Evolutionary conservation across 2,888 invertebrate genomes (phyloP).

Genomic region (Epinotia ramella): DNA sequence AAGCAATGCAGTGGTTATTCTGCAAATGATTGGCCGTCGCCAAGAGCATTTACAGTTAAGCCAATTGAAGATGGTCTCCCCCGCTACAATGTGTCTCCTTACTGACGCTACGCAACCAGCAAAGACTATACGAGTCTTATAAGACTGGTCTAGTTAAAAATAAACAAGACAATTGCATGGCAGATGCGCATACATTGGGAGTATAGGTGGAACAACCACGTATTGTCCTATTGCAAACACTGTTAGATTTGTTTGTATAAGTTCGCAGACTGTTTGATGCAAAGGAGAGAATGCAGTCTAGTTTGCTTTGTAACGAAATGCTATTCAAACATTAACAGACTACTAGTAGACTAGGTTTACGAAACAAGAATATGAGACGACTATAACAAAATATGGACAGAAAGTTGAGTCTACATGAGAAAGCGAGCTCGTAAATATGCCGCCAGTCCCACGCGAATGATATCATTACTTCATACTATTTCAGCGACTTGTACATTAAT

Average conservation of each 20-base stretch:
- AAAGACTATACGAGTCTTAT: conserved; percentile 54
- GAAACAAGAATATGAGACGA: conserved; percentile 11
- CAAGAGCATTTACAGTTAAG: conserved; percentile 58
- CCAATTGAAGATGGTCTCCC: conserved; percentile 72
- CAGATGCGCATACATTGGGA: conserved; percentile 63
- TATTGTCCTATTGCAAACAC: conserved; percentile 55
- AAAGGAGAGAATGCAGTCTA: conserved; percentile 25
- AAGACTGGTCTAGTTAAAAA: conserved; percentile 72
- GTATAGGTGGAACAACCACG: conserved; percentile 58
- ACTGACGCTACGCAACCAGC: conserved; percentile 49
- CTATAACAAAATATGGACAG: conserved; percentile 5
- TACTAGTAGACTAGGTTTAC: not conserved
- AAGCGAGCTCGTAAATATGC: conserved; percentile 35
- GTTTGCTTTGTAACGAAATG: conserved; percentile 42
- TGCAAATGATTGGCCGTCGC: conserved; percentile 64
- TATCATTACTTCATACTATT: conserved; percentile 18
- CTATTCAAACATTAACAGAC: conserved; percentile 33
- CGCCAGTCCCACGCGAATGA: conserved; percentile 33
- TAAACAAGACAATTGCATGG: conserved; percentile 75
- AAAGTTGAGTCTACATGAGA: conserved; percentile 10
- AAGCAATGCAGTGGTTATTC: conserved; percentile 62
- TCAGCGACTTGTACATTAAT: not conserved
- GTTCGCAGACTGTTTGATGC: conserved; percentile 40
- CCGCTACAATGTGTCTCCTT: conserved; percentile 53
- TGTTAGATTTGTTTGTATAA: conserved; percentile 42